Conservation (phyloP, 2,888 invertebrate genomes). For the Xestobium rufovillosum region DNA sequence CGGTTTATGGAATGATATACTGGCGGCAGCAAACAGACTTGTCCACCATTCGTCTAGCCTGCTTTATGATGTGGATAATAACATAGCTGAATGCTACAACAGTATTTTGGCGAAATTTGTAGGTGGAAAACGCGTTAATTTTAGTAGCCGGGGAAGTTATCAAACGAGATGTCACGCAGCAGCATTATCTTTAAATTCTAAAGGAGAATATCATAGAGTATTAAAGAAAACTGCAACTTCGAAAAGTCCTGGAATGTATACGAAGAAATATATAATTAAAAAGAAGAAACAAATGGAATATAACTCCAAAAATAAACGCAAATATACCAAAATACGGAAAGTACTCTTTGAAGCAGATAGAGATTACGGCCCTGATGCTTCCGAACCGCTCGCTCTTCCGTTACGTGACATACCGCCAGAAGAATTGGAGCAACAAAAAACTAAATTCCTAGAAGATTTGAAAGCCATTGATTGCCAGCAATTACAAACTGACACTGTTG, state of each 20-base stretch:
- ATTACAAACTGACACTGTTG: neutral
- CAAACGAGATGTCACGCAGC: constrained; percentile 28
- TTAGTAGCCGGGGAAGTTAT: constrained; percentile 26
- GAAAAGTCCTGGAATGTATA: constrained; percentile 7
- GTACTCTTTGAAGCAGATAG: no score
- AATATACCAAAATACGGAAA: no score
- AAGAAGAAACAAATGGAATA: no score
- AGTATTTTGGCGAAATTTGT: constrained; percentile 28
- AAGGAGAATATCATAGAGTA: neutral
- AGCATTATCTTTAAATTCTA: constrained; percentile 10
- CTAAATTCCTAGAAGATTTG: neutral
- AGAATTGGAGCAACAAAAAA: no score
- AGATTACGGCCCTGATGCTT: no score
- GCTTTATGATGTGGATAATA: constrained; percentile 27
- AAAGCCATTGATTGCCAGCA: neutral
- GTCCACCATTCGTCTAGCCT: constrained; percentile 18
- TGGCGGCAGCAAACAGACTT: constrained; percentile 7
- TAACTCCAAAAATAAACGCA: no score
- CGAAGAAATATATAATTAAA: constrained; percentile 7
- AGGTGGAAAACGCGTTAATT: constrained; percentile 33
- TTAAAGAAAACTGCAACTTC: constrained; percentile 6
- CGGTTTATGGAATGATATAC: constrained; percentile 7
- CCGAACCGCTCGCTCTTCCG: no score
- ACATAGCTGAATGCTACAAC: constrained; percentile 30
- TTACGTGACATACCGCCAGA: no score